Evolutionary conservation across 1,140 invertebrate species (phyloP), one percentile per base, ranked within the genome.

Genomic region (Samia ricini): DNA sequence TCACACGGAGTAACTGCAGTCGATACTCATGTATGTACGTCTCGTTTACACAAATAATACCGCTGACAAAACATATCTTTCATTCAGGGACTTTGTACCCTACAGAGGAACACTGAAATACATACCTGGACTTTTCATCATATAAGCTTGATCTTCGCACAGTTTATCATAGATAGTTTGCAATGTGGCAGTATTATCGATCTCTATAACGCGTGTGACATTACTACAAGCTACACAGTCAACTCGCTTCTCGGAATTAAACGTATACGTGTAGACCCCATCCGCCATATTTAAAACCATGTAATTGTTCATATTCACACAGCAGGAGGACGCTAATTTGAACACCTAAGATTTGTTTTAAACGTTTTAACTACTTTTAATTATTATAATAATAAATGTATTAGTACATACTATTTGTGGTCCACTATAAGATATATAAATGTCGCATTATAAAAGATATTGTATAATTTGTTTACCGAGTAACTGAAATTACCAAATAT

Each of bases 251-350:
- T 99, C 98, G 0, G 97, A 96, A 89, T 97, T 95, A 85, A 99
- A 99, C 26, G 97, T 98, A 76, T 98, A 99, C 0, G 97, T 97
- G 79, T 99, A 99, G 58, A 99, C 96, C 10, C 98, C 98, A 81
- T 99, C 97, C 0, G 96, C 92, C 91, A 99, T 97, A 83, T 98
- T 99, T 68, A 99, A 96, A 33, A 99, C 97, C 94, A 99, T 95
- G 81, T 99, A 99, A 91, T 99, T 99, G 79, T 98, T 96, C 78
- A 99, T 93, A 33, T 95, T 95, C 4, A 94, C 91, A 72, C 95
- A 98, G 74, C 97, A 98, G 68, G 95, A 97, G 4, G 98, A 98
- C 4, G 97, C 98, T 58, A 99, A 79, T 92, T 99, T 99, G 71
- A 99, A 99, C 8, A 98, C 97, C 92, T 93, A 48, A n/a, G n/a